Conservation (phyloP, 2,113 vertebrate genomes). For the Pristiophorus japonicus region DNA sequence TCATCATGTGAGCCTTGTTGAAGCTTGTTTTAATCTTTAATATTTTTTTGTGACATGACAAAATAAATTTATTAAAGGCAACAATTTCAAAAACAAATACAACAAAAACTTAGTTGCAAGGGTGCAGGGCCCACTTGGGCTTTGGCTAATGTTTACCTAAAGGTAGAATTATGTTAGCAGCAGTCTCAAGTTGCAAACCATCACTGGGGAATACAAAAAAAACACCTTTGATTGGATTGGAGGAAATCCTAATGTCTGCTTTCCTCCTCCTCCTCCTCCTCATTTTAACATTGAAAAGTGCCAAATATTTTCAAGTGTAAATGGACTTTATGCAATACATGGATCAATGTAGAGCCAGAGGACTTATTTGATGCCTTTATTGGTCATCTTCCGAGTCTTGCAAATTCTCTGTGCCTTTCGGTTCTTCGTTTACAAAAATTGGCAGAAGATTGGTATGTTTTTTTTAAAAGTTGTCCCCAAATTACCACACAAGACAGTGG, state of each 20-base stretch:
- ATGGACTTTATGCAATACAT: neutral
- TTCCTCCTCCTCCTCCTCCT: neutral
- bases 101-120: neutral
- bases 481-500: neutral
- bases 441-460: too few species aligned
- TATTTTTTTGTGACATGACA: neutral
- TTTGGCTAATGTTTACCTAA: neutral
- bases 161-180: neutral
- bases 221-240: neutral
- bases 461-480: neutral
- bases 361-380: neutral
- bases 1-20: neutral
- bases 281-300: neutral
- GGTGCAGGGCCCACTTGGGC: too few species aligned
- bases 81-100: neutral
- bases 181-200: neutral
- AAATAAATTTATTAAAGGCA: neutral
- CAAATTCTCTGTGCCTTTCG: neutral
- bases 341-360: neutral
- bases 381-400: neutral
- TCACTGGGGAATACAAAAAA: neutral
- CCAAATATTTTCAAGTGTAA: neutral
- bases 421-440: neutral
- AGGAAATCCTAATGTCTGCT: neutral
- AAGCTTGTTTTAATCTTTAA: neutral